Conservation (phyloP, 1,140 invertebrate genomes). For the Brachionus asplanchnoidis region DNA sequence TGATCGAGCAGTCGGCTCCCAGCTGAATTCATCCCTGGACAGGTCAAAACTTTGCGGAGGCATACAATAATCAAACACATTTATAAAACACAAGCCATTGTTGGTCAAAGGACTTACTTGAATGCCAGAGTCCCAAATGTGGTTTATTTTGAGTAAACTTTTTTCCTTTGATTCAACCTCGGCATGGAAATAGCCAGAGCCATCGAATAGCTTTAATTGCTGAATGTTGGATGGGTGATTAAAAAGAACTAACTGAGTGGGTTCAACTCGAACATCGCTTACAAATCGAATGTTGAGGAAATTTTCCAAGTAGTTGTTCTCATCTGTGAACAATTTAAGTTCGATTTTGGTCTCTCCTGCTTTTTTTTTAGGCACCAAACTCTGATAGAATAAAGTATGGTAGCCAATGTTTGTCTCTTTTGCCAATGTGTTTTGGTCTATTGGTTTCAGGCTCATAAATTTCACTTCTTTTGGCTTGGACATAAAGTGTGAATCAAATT, state of each 20-base stretch:
- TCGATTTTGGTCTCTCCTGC: neutral
- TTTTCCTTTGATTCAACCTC: neutral
- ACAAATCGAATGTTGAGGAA: neutral
- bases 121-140: neutral
- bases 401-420: neutral
- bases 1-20: neutral
- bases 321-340: neutral
- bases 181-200: slow-evolving; percentile 9
- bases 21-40: neutral
- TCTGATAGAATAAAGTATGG: neutral
- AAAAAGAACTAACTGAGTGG: neutral
- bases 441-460: neutral
- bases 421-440: neutral
- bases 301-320: neutral
- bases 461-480: neutral
- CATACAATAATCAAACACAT: slow-evolving; percentile 15
- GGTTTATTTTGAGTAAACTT: slow-evolving; percentile 1
- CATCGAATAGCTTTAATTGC: neutral
- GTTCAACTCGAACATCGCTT: neutral
- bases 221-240: slow-evolving; percentile 23
- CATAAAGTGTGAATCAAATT: neutral
- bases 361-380: neutral
- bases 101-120: neutral
- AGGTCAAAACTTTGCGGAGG: neutral
- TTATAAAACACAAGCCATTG: neutral